Percentiles rank a stretch among this genome's conserved stretches.
These are phyloP conservation scores for Heliconius nattereri DNA, from an alignment of 1,140 invertebrate genomes.

Conservation along the genomic window DNA sequence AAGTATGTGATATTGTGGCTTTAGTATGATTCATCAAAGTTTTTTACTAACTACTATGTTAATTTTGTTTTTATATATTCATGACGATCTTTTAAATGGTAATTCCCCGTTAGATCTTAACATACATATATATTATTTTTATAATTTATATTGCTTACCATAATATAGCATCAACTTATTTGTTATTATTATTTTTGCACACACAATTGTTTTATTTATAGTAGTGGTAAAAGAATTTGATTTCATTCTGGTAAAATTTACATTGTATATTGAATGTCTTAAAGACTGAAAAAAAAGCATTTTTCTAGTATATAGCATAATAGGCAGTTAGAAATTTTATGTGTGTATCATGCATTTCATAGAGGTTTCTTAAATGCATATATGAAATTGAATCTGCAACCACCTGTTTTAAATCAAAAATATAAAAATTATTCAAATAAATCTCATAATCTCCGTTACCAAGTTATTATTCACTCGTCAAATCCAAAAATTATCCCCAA, in stretches of 20 bases:
- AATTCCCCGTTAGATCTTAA: neutral
- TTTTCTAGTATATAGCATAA: too few relatives aligned
- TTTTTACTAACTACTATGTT: neutral
- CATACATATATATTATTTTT: neutral
- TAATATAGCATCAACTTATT: neutral
- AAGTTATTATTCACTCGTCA: neutral
- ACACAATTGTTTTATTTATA: neutral
- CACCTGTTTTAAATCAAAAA: neutral
- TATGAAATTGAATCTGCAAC: neutral
- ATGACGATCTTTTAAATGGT: neutral
- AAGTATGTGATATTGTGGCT: neutral
- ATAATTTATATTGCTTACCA: neutral
- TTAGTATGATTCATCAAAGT: neutral
- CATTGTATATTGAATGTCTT: too few relatives aligned
- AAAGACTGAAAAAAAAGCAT: too few relatives aligned
- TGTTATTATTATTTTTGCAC: neutral
- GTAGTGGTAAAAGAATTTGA: too few relatives aligned
- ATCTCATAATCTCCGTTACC: neutral
- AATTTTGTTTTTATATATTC: neutral
- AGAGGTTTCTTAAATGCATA: too few relatives aligned
- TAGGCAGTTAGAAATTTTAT: too few relatives aligned
- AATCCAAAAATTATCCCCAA: slow-evolving; percentile 3
- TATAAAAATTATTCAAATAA: too few relatives aligned
- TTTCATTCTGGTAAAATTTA: too few relatives aligned
- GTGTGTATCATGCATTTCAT: too few relatives aligned